These are phyloP conservation scores for Drosophila trapezifrons DNA, from an alignment of 1,140 invertebrate genomes.

Conservation along the genomic window DNA sequence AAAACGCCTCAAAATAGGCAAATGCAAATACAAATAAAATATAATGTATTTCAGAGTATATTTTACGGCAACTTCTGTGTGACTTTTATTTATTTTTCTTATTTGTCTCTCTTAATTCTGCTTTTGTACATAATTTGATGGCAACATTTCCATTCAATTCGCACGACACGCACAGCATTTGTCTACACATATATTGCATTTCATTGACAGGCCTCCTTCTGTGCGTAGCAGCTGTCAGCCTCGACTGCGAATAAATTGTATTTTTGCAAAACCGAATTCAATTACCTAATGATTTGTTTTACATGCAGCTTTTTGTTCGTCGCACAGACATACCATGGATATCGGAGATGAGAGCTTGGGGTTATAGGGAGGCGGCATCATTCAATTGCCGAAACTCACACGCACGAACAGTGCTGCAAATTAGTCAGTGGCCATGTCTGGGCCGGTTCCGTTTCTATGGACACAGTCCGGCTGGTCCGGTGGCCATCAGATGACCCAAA, in stretches of 20 bases:
- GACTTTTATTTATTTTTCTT: conserved; percentile 1
- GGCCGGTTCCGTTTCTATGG: conserved; percentile 6
- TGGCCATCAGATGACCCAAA: conserved; percentile 27
- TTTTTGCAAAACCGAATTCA: conserved; percentile 65
- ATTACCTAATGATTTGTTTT: conserved; percentile 82
- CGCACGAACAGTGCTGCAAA: conserved; percentile 75
- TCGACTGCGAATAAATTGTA: conserved; percentile 68
- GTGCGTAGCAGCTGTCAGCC: conserved; percentile 71
- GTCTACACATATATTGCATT: conserved; percentile 63
- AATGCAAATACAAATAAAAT: too few relatives aligned
- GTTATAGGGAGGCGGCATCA: conserved; percentile 2
- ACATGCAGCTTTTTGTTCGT: conserved; percentile 52
- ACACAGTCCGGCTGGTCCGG: conserved; percentile 13
- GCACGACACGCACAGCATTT: conserved; percentile 46
- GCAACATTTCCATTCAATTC: conserved; percentile 52
- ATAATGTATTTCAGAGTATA: background rate
- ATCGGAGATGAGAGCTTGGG: background rate
- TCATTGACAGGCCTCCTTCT: conserved; percentile 58
- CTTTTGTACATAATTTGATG: conserved; percentile 39
- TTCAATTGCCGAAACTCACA: conserved; percentile 55
- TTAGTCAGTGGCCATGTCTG: conserved; percentile 54
- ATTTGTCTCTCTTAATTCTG: conserved; percentile 18
- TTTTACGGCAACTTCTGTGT: background rate
- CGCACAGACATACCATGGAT: background rate
- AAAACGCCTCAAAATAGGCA: background rate